Conservation (phyloP, 1,140 invertebrate genomes). For the Sycophila sp. region DNA sequence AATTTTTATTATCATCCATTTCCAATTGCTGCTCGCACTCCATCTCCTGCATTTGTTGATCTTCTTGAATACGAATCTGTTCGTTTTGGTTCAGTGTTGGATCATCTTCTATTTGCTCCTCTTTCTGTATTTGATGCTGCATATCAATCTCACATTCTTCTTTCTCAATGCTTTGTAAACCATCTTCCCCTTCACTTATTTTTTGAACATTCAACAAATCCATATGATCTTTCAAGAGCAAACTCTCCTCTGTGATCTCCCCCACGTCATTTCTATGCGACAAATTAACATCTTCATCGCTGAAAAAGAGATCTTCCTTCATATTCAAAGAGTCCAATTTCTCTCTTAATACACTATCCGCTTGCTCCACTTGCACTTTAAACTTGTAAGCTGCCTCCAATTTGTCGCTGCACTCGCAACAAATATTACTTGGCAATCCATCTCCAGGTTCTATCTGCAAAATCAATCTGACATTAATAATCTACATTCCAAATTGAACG, state of each 20-base stretch:
- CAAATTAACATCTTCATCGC: conserved; percentile 60
- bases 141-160: conserved; percentile 29
- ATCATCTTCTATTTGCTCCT: not conserved
- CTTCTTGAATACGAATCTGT: not conserved
- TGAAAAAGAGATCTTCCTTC: conserved; percentile 61
- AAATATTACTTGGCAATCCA: conserved; percentile 73
- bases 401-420: conserved; percentile 70
- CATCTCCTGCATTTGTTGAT: not conserved
- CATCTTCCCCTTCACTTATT: conserved; percentile 45
- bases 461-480: too few species aligned
- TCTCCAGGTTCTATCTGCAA: conserved; percentile 68
- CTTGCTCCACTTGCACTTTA: conserved; percentile 73
- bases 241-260: conserved; percentile 44
- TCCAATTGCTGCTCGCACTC: not conserved
- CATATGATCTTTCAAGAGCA: conserved; percentile 57
- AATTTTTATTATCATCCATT: not conserved
- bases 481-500: too few species aligned
- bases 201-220: conserved; percentile 56
- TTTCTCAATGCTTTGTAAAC: conserved; percentile 21
- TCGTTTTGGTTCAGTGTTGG: not conserved
- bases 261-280: conserved; percentile 43
- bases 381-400: conserved; percentile 73
- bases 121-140: conserved; percentile 25
- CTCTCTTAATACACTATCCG: conserved; percentile 68
- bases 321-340: conserved; percentile 61